Conservation (phyloP, 2,888 invertebrate genomes). For the Villa cingulata region DNA sequence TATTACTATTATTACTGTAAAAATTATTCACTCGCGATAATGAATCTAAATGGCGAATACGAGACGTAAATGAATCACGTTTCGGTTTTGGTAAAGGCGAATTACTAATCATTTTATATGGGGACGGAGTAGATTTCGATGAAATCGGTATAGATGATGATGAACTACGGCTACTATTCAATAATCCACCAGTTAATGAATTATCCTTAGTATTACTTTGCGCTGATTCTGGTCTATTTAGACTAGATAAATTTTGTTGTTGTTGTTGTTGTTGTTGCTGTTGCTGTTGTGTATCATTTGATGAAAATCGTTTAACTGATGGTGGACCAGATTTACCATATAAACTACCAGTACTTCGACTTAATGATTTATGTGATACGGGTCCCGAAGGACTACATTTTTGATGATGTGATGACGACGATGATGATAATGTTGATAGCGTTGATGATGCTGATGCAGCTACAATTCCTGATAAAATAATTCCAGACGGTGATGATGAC, state of each 20-base stretch:
- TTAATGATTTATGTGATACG: constrained; percentile 28
- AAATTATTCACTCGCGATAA: constrained; percentile 32
- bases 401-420: background rate
- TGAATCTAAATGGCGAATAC: constrained; percentile 40
- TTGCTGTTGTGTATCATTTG: background rate
- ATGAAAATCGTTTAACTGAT: constrained; percentile 10
- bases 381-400: constrained; percentile 20
- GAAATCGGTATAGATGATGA: constrained; percentile 34
- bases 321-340: constrained; percentile 21
- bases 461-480: background rate
- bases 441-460: constrained; percentile 51
- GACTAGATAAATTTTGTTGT: constrained; percentile 11
- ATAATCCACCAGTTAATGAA: constrained; percentile 20
- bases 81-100: constrained; percentile 34
- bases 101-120: constrained; percentile 24
- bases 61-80: constrained; percentile 40
- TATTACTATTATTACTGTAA: constrained; percentile 11
- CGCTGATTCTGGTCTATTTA: constrained; percentile 42
- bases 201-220: constrained; percentile 36
- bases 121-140: constrained; percentile 18
- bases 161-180: constrained; percentile 29
- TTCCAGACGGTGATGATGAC: background rate
- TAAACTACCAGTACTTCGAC: constrained; percentile 33
- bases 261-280: background rate
- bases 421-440: background rate